Conservation (phyloP, 2,797 vertebrate species). For the Danio tinwini region DNA sequence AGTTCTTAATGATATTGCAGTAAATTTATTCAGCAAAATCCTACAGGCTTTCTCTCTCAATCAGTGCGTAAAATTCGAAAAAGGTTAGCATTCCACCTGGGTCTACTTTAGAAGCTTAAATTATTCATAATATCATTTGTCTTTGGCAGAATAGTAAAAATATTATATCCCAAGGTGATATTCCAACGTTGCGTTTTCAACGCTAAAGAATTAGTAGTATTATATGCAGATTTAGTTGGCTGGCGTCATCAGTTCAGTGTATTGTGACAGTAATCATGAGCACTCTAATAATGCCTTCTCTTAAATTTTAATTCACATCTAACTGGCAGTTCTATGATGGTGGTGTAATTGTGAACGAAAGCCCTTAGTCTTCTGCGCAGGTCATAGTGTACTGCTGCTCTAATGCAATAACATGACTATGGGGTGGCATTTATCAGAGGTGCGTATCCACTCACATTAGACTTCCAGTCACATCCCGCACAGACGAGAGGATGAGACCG, state of each 20-base stretch:
- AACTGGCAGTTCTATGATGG: constrained; percentile 54
- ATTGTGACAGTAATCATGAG: not conserved
- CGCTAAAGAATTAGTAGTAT: not conserved
- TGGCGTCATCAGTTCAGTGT: not conserved
- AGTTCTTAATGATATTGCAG: not conserved
- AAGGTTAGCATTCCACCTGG: not conserved
- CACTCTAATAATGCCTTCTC: not conserved
- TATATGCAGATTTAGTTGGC: not conserved
- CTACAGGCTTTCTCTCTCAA: not conserved
- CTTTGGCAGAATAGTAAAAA: not conserved
- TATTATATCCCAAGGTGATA: not conserved
- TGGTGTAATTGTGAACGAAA: constrained; percentile 46
- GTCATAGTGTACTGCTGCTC: constrained; percentile 69
- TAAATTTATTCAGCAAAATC: not conserved
- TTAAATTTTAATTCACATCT: constrained; percentile 40
- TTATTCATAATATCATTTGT: constrained; percentile 6
- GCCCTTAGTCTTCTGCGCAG: constrained; percentile 56
- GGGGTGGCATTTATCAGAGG: constrained; percentile 72
- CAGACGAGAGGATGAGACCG: constrained; percentile 71
- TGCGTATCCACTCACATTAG: constrained; percentile 63
- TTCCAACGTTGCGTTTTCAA: not conserved
- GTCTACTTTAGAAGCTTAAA: not conserved
- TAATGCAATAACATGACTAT: constrained; percentile 75
- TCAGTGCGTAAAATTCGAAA: not conserved
- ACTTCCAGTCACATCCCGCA: constrained; percentile 75